These are phyloP conservation scores for Rhabdomys dilectus DNA, from an alignment of 2,113 vertebrate species.

Conservation along the genomic window DNA sequence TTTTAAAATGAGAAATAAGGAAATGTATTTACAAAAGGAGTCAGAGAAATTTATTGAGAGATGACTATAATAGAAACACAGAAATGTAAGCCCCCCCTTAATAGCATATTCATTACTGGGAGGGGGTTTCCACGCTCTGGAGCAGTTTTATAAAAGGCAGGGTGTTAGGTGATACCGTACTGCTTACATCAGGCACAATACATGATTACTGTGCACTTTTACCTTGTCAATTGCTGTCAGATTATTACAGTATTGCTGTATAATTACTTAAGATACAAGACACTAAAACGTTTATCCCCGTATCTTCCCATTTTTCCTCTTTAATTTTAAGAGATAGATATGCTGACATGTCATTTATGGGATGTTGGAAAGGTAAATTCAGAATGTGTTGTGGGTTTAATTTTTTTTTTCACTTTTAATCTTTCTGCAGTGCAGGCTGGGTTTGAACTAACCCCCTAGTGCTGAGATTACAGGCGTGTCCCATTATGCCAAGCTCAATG, in stretches of 20 bases:
- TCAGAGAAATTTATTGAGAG: slow-evolving; percentile 86
- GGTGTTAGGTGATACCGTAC: slow-evolving; percentile 65
- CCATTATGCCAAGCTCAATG: too few relatives aligned
- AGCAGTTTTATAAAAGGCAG: slow-evolving; percentile 73
- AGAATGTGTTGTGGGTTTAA: background rate
- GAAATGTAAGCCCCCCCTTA: slow-evolving; percentile 82
- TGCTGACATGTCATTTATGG: slow-evolving; percentile 40
- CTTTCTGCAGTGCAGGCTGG: background rate
- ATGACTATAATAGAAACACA: slow-evolving; percentile 82
- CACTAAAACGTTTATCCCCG: slow-evolving; percentile 57
- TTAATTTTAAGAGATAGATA: slow-evolving; percentile 19
- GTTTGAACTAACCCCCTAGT: background rate
- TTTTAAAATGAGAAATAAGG: slow-evolving; percentile 86
- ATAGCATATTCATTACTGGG: slow-evolving; percentile 84
- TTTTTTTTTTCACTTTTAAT: background rate
- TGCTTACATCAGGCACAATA: slow-evolving; percentile 67
- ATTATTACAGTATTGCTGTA: slow-evolving; percentile 74
- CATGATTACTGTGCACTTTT: slow-evolving; percentile 73
- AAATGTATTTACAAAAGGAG: slow-evolving; percentile 87
- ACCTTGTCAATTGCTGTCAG: slow-evolving; percentile 79
- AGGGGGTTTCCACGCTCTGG: slow-evolving; percentile 78
- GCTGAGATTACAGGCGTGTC: background rate
- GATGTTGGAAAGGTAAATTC: background rate
- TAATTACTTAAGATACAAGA: slow-evolving; percentile 78
- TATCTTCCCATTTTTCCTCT: slow-evolving; percentile 43